These are phyloP conservation scores for Lanistes nyassanus DNA, from an alignment of 1,140 invertebrate species.

Conservation along the genomic window DNA sequence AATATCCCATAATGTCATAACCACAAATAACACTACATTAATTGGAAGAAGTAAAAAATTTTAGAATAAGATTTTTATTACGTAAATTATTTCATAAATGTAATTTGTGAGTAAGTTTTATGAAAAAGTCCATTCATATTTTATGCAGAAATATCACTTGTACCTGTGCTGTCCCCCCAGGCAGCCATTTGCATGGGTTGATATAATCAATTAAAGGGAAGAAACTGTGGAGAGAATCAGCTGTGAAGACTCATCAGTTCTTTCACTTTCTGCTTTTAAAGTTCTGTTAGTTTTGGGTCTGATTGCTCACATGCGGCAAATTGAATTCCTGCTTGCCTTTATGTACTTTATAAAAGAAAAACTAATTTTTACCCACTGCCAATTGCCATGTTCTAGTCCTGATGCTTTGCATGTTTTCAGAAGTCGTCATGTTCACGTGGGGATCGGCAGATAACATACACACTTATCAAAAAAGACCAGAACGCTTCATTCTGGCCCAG, in stretches of 20 bases:
- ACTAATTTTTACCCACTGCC: no score
- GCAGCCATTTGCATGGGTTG: not conserved
- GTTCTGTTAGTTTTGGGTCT: no score
- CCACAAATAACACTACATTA: no score
- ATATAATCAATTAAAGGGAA: not conserved
- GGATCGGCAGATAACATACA: slow-evolving; percentile 81
- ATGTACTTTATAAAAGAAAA: no score
- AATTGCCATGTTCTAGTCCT: no score
- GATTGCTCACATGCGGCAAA: no score
- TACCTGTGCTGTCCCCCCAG: not conserved
- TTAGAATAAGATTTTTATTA: not conserved
- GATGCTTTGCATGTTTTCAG: no score
- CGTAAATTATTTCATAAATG: not conserved
- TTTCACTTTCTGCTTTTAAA: slow-evolving; percentile 17
- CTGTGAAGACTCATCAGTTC: slow-evolving; percentile 18
- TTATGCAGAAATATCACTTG: not conserved
- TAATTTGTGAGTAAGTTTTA: not conserved
- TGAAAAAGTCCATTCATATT: not conserved
- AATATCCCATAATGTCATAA: no score
- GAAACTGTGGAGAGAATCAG: no score
- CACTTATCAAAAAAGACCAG: slow-evolving; percentile 78
- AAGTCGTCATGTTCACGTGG: slow-evolving; percentile 71
- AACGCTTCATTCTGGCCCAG: slow-evolving; percentile 86
- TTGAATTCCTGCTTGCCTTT: no score
- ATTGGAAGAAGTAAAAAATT: no score